Evolutionary conservation across 2,113 vertebrate species (phyloP).

Genomic region (Pavo muticus): DNA sequence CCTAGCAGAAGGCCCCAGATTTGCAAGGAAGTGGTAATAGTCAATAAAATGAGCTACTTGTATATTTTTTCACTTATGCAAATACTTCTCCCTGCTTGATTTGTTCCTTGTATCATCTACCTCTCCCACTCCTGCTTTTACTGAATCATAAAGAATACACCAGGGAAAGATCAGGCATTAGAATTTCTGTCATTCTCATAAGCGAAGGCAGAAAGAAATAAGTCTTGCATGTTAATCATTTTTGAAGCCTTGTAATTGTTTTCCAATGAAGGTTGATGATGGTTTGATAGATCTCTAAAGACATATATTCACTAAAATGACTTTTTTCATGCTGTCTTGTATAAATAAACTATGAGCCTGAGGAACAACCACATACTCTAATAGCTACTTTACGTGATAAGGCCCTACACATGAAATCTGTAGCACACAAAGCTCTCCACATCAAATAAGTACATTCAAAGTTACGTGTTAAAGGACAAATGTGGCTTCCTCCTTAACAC

Average conservation of each 20-base stretch:
- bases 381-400: background rate
- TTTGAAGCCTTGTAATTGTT: background rate
- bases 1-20: background rate
- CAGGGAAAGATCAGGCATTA: background rate
- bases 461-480: background rate
- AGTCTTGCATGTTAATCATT: constrained; percentile 20
- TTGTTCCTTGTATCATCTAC: background rate
- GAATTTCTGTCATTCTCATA: constrained; percentile 12
- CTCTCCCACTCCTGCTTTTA: background rate
- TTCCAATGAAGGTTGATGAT: constrained; percentile 27
- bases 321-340: background rate
- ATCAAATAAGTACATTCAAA: background rate
- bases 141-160: background rate
- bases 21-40: background rate
- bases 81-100: background rate
- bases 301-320: background rate
- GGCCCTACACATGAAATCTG: background rate
- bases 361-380: background rate
- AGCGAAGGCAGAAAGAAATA: constrained; percentile 14
- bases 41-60: background rate
- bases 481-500: background rate
- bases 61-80: background rate
- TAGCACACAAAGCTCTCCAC: background rate
- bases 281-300: constrained; percentile 26
- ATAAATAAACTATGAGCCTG: background rate